Percentiles rank a stretch among this genome's conserved stretches.
These are phyloP conservation scores for Hippocampus kuda DNA, from an alignment of 2,797 vertebrate species.

Conservation along the genomic window DNA sequence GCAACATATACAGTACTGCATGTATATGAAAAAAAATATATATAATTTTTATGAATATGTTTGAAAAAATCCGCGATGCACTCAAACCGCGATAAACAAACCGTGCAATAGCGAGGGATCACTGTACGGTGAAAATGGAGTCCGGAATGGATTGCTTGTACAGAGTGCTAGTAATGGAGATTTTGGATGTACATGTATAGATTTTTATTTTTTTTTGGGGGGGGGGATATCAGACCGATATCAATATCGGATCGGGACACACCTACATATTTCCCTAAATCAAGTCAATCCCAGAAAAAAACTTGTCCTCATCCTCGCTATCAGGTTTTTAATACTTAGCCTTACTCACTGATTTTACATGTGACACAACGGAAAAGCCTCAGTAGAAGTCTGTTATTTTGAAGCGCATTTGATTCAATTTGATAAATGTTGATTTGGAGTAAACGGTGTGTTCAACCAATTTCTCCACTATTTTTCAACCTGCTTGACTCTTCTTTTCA, in stretches of 20 bases:
- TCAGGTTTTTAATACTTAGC: not conserved
- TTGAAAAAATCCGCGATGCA: too few species aligned
- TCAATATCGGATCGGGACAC: too few species aligned
- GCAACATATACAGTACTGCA: too few species aligned
- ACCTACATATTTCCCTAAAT: not conserved
- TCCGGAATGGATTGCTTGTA: too few species aligned
- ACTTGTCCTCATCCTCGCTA: not conserved
- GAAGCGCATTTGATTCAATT: not conserved
- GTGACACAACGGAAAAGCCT: not conserved
- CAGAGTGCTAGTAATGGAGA: too few species aligned
- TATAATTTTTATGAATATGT: too few species aligned
- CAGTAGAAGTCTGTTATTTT: not conserved
- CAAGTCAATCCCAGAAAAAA: not conserved
- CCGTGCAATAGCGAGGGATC: too few species aligned
- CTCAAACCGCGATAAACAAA: too few species aligned
- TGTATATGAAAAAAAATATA: too few species aligned
- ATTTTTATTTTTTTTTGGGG: not conserved
- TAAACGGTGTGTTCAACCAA: not conserved
- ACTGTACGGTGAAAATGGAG: too few species aligned
- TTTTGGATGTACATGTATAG: too few species aligned
- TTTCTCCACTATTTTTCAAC: not conserved
- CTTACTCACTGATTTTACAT: not conserved
- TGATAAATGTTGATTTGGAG: not conserved
- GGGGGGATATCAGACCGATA: too few species aligned
- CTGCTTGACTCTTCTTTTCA: slow-evolving; percentile 10